These are phyloP conservation scores for Lordiphosa fenestrarum DNA, from an alignment of 2,888 invertebrate species.

Conservation along the genomic window DNA sequence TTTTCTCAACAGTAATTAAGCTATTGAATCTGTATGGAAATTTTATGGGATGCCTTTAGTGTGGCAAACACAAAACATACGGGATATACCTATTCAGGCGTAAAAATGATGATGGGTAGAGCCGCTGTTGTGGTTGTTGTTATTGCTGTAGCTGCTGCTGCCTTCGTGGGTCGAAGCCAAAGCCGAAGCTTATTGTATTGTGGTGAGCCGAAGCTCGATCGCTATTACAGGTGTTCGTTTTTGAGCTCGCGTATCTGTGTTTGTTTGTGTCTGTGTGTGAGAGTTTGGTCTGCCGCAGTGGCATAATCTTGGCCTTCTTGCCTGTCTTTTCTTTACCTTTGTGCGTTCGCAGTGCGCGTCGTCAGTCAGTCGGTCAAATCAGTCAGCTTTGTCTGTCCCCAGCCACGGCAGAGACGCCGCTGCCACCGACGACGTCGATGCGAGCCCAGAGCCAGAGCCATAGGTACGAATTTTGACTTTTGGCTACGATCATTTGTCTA, in stretches of 20 bases:
- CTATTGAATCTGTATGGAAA: too few species aligned
- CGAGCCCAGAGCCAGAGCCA: constrained; percentile 39
- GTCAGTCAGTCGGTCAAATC: constrained; percentile 56
- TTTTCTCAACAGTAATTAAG: too few species aligned
- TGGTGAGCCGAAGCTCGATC: constrained; percentile 4
- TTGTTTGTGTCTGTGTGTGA: constrained; percentile 10
- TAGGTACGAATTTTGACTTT: constrained; percentile 70
- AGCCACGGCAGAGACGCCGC: constrained; percentile 23
- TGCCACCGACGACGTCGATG: constrained; percentile 17
- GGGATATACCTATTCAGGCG: too few species aligned
- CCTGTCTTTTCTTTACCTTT: constrained; percentile 38
- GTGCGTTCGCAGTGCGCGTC: constrained; percentile 29
- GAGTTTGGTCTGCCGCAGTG: constrained; percentile 35
- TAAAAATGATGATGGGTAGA: too few species aligned
- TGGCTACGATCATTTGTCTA: constrained; percentile 76
- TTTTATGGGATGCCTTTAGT: too few species aligned
- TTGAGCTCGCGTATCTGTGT: constrained; percentile 1
- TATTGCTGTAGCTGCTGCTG: constrained; percentile 1
- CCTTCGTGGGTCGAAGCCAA: constrained; percentile 22
- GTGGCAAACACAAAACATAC: too few species aligned
- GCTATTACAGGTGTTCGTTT: constrained; percentile 2
- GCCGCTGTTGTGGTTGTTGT: too few species aligned
- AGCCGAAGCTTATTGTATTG: constrained; percentile 28
- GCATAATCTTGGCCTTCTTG: constrained; percentile 73
- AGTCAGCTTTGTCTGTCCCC: constrained; percentile 45